Evolutionary conservation across 2,797 vertebrate genomes (phyloP).

Genomic region (Molossus alvarezi): DNA sequence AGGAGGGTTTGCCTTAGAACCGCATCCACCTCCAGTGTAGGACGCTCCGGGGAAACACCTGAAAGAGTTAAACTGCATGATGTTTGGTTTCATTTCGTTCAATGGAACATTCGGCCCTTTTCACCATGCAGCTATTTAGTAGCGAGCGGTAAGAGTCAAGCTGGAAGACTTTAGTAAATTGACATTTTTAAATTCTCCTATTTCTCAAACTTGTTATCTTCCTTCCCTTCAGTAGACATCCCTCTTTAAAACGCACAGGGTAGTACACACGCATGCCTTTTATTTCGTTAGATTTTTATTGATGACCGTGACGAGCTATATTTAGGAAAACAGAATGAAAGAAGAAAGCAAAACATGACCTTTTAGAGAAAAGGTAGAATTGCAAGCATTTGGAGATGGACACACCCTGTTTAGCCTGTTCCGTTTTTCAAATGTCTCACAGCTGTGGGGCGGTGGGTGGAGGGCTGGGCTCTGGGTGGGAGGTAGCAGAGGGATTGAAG

Average conservation of each 20-base stretch:
- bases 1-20: neutral
- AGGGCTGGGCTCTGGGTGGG: no score
- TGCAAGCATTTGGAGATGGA: no score
- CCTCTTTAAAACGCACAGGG: neutral
- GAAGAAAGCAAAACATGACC: no score
- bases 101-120: neutral
- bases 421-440: no score
- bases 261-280: neutral
- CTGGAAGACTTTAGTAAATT: neutral
- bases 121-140: neutral
- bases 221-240: neutral
- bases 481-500: no score
- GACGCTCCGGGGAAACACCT: neutral
- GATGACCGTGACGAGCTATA: no score
- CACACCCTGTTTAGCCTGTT: no score
- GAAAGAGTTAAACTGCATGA: neutral
- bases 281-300: neutral
- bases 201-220: slow-evolving; percentile 9
- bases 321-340: no score
- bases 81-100: neutral
- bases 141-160: neutral
- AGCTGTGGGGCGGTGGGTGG: no score
- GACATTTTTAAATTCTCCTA: neutral
- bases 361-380: no score
- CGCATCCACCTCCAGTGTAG: neutral